phyloP scores from a whole-genome alignment of 2,113 vertebrate genomes.

The Poeciliopsis turrubarensis region DNA sequence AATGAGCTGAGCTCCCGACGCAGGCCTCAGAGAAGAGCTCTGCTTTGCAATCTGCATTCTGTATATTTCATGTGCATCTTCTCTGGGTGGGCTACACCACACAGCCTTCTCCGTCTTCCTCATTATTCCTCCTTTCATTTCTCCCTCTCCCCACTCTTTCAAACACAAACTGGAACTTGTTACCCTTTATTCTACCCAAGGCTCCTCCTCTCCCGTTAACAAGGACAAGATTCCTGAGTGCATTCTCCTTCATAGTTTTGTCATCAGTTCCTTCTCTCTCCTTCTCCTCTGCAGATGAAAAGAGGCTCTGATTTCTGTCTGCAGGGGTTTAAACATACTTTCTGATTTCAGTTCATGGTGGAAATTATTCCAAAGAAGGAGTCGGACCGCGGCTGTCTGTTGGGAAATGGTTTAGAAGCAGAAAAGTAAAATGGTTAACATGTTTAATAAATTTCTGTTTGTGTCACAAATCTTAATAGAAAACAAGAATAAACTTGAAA shows the following conservation, averaged over 20 bases:
- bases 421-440: background rate
- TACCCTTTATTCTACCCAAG: slow-evolving; percentile 39
- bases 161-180: slow-evolving; percentile 22
- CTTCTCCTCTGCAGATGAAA: slow-evolving; percentile 53
- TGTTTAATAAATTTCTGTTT: background rate
- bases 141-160: background rate
- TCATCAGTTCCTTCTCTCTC: slow-evolving; percentile 22
- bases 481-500: no score
- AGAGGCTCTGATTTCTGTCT: slow-evolving; percentile 45
- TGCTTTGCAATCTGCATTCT: slow-evolving; percentile 22
- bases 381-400: slow-evolving; percentile 19
- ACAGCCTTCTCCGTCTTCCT: slow-evolving; percentile 3
- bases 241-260: slow-evolving; percentile 17
- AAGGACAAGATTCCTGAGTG: slow-evolving; percentile 33
- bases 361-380: slow-evolving; percentile 27
- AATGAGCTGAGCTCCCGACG: slow-evolving; percentile 3
- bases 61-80: slow-evolving; percentile 16
- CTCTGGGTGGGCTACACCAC: background rate
- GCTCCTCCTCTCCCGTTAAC: slow-evolving; percentile 28
- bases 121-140: slow-evolving; percentile 21
- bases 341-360: slow-evolving; percentile 46
- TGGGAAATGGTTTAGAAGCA: slow-evolving; percentile 20
- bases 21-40: slow-evolving; percentile 29
- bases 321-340: slow-evolving; percentile 53
- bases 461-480: background rate